Conservation (phyloP, 2,113 vertebrate species). For the Steatornis caripensis region DNA sequence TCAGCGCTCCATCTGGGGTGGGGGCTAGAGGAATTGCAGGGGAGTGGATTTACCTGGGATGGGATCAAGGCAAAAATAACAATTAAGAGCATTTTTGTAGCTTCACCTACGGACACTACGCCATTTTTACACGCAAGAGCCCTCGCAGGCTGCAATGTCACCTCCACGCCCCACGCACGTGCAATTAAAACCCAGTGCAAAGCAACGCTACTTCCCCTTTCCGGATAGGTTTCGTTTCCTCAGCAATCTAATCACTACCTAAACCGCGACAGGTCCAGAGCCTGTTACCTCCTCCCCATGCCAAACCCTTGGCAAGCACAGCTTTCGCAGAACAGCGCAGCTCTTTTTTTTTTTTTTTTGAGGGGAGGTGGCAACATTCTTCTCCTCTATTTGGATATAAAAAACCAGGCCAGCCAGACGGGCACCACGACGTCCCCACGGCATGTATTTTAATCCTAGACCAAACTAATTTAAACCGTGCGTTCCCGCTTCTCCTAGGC, state of each 20-base stretch:
- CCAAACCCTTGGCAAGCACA: neutral
- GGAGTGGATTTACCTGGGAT: neutral
- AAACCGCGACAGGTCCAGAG: neutral
- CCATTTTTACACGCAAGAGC: neutral
- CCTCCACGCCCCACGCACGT: rapidly evolving
- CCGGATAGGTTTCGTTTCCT: neutral
- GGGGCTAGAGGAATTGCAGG: neutral
- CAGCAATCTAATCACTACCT: neutral
- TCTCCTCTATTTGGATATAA: conserved; percentile 62
- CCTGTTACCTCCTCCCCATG: neutral
- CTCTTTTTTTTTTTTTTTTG: conserved; percentile 13
- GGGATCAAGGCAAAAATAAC: neutral
- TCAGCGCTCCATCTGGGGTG: neutral
- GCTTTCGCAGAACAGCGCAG: neutral
- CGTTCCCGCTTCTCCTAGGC: conserved; percentile 21
- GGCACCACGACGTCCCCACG: neutral
- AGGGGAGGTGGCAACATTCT: conserved; percentile 48
- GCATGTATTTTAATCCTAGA: conserved; percentile 43
- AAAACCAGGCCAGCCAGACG: conserved; percentile 11
- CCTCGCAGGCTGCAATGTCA: neutral
- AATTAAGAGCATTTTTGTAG: neutral
- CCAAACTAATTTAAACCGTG: conserved; percentile 20
- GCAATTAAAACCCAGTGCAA: neutral
- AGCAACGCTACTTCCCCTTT: neutral
- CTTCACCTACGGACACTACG: neutral